A percentile compares a stretch with the other conserved stretches of the same genome.
These are phyloP conservation scores for Crypturellus undulatus DNA, from an alignment of 2,113 vertebrate genomes.

Conservation along the genomic window DNA sequence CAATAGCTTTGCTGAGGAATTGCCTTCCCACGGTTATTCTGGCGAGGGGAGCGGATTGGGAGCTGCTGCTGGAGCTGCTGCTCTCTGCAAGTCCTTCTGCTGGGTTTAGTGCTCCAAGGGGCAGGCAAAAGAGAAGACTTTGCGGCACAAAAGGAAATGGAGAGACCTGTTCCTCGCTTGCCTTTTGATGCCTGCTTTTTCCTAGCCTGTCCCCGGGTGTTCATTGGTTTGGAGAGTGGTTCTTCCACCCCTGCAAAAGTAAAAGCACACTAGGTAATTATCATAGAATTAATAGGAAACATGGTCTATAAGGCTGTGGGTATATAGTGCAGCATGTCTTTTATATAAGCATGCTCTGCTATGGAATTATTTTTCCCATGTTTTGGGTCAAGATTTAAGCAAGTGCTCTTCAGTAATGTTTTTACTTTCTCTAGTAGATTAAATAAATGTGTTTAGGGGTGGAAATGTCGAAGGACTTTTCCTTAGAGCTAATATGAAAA, in stretches of 20 bases:
- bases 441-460: neutral
- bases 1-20: no score
- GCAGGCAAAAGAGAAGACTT: neutral
- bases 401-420: fast-evolving
- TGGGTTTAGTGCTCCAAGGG: neutral
- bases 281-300: neutral
- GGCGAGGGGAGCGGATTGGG: neutral
- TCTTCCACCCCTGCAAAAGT: neutral
- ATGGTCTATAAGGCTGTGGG: fast-evolving
- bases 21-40: neutral
- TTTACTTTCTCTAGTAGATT: neutral
- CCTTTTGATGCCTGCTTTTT: neutral
- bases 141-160: neutral
- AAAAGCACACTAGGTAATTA: fast-evolving
- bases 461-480: neutral
- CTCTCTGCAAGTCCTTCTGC: neutral
- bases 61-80: neutral
- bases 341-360: fast-evolving
- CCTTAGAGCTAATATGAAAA: neutral
- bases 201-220: fast-evolving
- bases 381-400: neutral
- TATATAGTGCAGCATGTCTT: fast-evolving
- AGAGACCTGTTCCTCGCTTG: neutral
- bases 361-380: fast-evolving
- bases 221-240: fast-evolving